A percentile compares a stretch with the other conserved stretches of the same genome.
These are phyloP conservation scores for Heliornis fulica DNA, from an alignment of 2,113 vertebrate species.

Conservation along the genomic window DNA sequence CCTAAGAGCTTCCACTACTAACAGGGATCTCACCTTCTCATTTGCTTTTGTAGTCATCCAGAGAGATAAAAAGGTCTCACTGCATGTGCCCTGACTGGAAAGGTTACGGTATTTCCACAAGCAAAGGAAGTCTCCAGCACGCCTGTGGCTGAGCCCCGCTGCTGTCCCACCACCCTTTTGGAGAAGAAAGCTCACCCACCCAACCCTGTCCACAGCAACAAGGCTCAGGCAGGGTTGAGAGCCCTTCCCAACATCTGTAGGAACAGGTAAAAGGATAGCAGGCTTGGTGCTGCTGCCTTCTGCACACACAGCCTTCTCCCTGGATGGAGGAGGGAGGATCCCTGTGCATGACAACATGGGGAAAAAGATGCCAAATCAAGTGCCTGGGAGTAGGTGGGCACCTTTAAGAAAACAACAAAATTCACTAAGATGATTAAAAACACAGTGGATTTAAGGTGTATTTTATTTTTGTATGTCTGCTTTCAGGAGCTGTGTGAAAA, in stretches of 20 bases:
- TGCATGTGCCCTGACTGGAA: accelerated
- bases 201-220: accelerated
- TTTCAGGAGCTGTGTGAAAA: not conserved
- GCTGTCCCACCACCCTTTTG: not conserved
- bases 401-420: not conserved
- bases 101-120: not conserved
- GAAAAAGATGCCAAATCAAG: not conserved
- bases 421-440: not conserved
- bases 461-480: not conserved
- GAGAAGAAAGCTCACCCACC: not conserved
- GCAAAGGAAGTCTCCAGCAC: not conserved
- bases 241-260: accelerated
- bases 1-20: not conserved
- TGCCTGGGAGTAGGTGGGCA: not conserved
- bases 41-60: not conserved
- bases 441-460: not conserved
- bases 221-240: not conserved
- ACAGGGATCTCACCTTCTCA: not conserved
- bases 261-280: not conserved
- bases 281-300: not conserved
- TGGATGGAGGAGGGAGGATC: not conserved
- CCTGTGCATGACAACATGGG: not conserved
- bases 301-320: not conserved
- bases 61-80: not conserved
- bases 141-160: not conserved